phyloP scores from a whole-genome alignment of 2,113 vertebrate species.

The Perccottus glenii region DNA sequence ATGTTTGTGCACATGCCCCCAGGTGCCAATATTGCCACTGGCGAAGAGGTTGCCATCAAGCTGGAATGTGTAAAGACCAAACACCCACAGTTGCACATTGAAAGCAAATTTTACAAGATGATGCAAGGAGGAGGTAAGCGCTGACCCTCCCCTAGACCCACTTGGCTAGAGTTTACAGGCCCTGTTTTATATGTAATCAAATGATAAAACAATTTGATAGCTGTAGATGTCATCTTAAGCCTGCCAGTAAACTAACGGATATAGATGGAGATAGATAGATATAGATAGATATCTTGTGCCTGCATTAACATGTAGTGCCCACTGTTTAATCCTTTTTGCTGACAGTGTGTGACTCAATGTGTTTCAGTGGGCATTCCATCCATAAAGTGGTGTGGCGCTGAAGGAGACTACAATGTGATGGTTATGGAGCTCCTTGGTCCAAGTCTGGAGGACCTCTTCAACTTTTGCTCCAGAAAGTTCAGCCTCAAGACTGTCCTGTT shows the following conservation, averaged over 20 bases:
- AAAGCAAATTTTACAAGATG: slow-evolving; percentile 99
- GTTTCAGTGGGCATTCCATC: slow-evolving; percentile 92
- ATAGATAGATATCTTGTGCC: background rate
- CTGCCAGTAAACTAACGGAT: background rate
- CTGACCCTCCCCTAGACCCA: background rate
- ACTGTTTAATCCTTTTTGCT: background rate
- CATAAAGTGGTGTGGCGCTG: slow-evolving; percentile 97
- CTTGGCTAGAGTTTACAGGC: background rate
- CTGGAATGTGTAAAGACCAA: slow-evolving; percentile 98
- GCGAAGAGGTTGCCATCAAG: slow-evolving; percentile 97
- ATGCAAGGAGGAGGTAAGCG: slow-evolving; percentile 96
- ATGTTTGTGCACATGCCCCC: slow-evolving; percentile 16
- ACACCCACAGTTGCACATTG: slow-evolving; percentile 96
- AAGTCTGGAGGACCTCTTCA: slow-evolving; percentile 96
- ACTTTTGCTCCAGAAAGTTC: slow-evolving; percentile 98
- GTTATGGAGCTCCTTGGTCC: slow-evolving; percentile 97
- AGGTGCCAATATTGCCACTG: slow-evolving; percentile 97
- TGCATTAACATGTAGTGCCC: background rate
- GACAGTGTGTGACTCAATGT: background rate
- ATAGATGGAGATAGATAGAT: background rate
- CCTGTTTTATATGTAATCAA: background rate
- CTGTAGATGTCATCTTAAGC: background rate
- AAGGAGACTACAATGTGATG: slow-evolving; percentile 98
- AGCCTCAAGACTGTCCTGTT: slow-evolving; percentile 97
- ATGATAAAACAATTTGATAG: background rate